Base-by-base conservation (phyloP, 2,113 vertebrate genomes). In the Regulus satrapa region DNA sequence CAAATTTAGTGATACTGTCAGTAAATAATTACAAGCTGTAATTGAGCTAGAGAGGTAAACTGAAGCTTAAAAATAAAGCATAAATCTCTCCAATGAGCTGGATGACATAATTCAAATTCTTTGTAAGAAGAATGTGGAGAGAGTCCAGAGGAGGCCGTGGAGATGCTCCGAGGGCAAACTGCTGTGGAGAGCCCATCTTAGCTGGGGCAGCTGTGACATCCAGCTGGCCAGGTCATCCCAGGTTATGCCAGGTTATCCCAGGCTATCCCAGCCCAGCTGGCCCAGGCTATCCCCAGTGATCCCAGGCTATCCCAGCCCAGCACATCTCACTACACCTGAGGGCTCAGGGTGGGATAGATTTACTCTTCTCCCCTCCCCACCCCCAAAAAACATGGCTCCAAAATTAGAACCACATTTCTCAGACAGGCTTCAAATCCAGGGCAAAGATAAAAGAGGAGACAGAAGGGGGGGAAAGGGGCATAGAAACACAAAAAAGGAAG, bases 361-460 rank as follows among this genome's bases (percentile, higher is more conserved):
- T 55, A 40, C 16, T 25, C 38, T 25, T 62, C 31, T 7, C 12
- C 13, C 4, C 18, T 20, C 3, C 46, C 28, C 5, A 14, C 4
- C 5, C 0, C n/a, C 4, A 1, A 14, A 73, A 68, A 81, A 52
- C n/a, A 40, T 1, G 3, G 17, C 45, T 94, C 88, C 54, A 89
- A 85, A 82, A 82, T 79, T 18, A 73, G n/a, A 89, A 40, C 17
- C 40, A 14, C 43, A 31, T 49, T 69, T 73, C 58, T 88, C 72
- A 84, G 68, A 48, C 18, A 77, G 43, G 59, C 48, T 94, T 88
- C 72, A 90, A 89, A 96, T 46, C 51, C 64, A 67, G 45, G 52
- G 43, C 43, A 74, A 80, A 89, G 75, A 94, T 64, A 43, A 92
- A 94, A 88, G 75, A 77, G 32, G 43, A 68, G 31, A 15, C 51